Base-by-base conservation (phyloP, 2,888 invertebrate species). In the Ethmia dodecea region DNA sequence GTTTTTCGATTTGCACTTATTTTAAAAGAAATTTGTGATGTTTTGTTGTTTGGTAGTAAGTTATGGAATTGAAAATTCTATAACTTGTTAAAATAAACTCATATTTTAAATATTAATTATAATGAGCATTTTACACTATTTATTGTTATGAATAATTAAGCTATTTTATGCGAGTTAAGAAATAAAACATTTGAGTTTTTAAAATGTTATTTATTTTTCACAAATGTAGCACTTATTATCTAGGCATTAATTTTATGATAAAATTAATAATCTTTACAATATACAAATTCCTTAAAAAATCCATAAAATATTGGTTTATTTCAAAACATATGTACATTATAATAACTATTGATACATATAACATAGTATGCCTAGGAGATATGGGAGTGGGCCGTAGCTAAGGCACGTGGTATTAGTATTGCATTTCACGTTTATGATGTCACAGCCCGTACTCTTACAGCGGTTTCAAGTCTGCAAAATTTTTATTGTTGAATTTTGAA, bases 181-280 rank as follows among this genome's bases (percentile, higher is more conserved):
- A 80, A 83, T 78, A 76, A 84, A 83, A 83, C 71, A 58, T 66
- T 62, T 42, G 45, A 39, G 43, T 61, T 71, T 31, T 77, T 76
- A 65, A 68, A 77, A 75, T 79, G 78, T 79, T 83, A 81, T 84
- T 84, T 84, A 81, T 84, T 83, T 80, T 80, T 75, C 77, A 77
- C 75, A 81, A 83, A 84, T 83, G 76, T 83, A 84, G 81, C 81
- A 74, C 83, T 83, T 84, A 84, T 58, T 60, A 76, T 62, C 77
- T 86, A 86, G 72, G 76, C 79, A 83, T 86, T 84, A 83, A 78
- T 86, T 77, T 76, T 81, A 86, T 77, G 75, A 86, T 81, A 83
- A 81, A 78, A 79, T 80, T 84, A 81, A 76, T 78, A 83, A 76
- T 84, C 83, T 87, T 79, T 87, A 87, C 86, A 86, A 87, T 87